Conservation (phyloP, 2,888 invertebrate species). For the Eristalis tenax region DNA sequence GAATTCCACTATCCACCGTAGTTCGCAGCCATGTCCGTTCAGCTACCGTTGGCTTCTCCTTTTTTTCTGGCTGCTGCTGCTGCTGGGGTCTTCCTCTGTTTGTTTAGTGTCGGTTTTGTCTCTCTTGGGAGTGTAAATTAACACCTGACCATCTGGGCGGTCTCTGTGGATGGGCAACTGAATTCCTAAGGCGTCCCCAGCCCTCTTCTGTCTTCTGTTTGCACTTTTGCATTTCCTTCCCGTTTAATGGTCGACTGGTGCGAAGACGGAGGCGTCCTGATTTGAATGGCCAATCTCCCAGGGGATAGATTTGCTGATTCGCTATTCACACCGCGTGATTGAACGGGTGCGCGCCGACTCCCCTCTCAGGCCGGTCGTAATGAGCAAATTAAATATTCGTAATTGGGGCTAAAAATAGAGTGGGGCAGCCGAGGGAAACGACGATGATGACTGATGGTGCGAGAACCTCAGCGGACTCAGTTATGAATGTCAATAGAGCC, state of each 20-base stretch:
- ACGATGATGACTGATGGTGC: slow-evolving; percentile 2
- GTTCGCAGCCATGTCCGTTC: neutral
- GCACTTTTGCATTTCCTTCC: slow-evolving; percentile 67
- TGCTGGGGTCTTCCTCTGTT: slow-evolving; percentile 11
- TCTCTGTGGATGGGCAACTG: slow-evolving; percentile 51
- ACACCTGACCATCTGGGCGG: slow-evolving; percentile 72
- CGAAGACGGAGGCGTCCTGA: slow-evolving; percentile 43
- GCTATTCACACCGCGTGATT: slow-evolving; percentile 52
- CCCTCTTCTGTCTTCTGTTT: slow-evolving; percentile 6
- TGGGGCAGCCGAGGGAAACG: neutral
- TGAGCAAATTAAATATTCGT: slow-evolving; percentile 68
- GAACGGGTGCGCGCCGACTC: neutral
- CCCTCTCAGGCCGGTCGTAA: slow-evolving; percentile 38
- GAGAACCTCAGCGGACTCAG: neutral
- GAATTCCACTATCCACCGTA: slow-evolving; percentile 46
- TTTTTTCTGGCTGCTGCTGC: neutral
- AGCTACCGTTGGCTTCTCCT: slow-evolving; percentile 15
- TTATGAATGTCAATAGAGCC: neutral
- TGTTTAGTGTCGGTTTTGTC: slow-evolving; percentile 53
- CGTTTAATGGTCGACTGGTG: slow-evolving; percentile 48
- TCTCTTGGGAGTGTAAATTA: slow-evolving; percentile 68
- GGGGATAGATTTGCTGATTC: slow-evolving; percentile 48
- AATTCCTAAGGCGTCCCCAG: slow-evolving; percentile 56
- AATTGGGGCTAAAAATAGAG: slow-evolving; percentile 61
- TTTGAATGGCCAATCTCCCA: slow-evolving; percentile 48